These are phyloP conservation scores for Calyptomena viridis DNA, from an alignment of 2,113 vertebrate genomes.

Conservation along the genomic window DNA sequence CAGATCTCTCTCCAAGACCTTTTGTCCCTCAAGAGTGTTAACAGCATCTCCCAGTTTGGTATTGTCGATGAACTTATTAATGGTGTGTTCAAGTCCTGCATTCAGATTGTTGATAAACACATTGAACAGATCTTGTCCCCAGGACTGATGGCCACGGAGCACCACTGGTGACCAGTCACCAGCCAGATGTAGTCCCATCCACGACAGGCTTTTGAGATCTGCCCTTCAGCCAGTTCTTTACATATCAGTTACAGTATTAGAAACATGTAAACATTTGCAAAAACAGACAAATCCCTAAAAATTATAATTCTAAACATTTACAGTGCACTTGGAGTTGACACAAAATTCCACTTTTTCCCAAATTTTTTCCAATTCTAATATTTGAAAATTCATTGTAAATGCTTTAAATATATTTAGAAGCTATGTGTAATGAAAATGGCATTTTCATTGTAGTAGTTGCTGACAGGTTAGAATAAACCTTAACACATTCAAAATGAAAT, in stretches of 20 bases:
- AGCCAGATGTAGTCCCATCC: neutral
- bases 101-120: neutral
- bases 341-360: too few relatives aligned
- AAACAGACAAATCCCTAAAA: neutral
- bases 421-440: neutral
- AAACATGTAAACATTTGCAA: neutral
- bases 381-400: neutral
- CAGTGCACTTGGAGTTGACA: neutral
- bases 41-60: neutral
- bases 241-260: neutral
- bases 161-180: fast-evolving
- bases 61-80: neutral
- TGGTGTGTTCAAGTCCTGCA: neutral
- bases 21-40: neutral
- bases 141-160: neutral
- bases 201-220: neutral
- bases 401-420: neutral
- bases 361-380: too few relatives aligned
- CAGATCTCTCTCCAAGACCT: neutral
- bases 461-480: neutral
- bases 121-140: neutral
- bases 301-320: neutral
- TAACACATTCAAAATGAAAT: constrained; percentile 28
- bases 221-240: neutral
- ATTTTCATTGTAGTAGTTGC: neutral